These are phyloP conservation scores for Parnassius apollo DNA, from an alignment of 2,888 invertebrate species.

Conservation along the genomic window DNA sequence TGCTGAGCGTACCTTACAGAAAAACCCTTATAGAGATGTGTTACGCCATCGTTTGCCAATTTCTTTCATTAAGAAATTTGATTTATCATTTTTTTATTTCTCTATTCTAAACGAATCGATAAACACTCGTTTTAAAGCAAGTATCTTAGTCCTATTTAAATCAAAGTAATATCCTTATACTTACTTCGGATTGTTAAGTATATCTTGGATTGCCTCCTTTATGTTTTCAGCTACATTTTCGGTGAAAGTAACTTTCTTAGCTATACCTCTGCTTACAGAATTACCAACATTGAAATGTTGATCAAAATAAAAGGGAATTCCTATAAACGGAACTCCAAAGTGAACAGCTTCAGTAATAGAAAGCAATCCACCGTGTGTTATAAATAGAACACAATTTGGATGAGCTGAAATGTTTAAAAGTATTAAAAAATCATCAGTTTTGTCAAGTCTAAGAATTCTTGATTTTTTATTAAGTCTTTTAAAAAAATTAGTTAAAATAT, in stretches of 20 bases:
- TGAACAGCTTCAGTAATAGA: slow-evolving; percentile 50
- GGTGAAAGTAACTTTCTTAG: slow-evolving; percentile 39
- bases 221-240: slow-evolving; percentile 42
- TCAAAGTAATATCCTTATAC: slow-evolving; percentile 17
- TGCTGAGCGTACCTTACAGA: too few species aligned
- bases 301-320: slow-evolving; percentile 52
- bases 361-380: slow-evolving; percentile 55
- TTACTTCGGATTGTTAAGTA: slow-evolving; percentile 40
- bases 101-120: too few species aligned
- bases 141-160: too few species aligned
- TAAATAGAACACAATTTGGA: slow-evolving; percentile 48
- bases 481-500: too few species aligned
- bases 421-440: too few species aligned
- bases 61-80: too few species aligned
- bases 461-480: too few species aligned
- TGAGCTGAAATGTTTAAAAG: slow-evolving; percentile 44
- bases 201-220: slow-evolving; percentile 29
- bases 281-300: slow-evolving; percentile 48
- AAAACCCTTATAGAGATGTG: too few species aligned
- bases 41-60: too few species aligned
- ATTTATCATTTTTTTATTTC: too few species aligned
- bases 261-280: slow-evolving; percentile 50
- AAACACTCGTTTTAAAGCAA: too few species aligned
- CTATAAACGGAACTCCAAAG: slow-evolving; percentile 49
- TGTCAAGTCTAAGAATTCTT: too few species aligned